These are phyloP conservation scores for Sebastes steindachneri DNA, from an alignment of 2,797 vertebrate species.

Conservation along the genomic window DNA sequence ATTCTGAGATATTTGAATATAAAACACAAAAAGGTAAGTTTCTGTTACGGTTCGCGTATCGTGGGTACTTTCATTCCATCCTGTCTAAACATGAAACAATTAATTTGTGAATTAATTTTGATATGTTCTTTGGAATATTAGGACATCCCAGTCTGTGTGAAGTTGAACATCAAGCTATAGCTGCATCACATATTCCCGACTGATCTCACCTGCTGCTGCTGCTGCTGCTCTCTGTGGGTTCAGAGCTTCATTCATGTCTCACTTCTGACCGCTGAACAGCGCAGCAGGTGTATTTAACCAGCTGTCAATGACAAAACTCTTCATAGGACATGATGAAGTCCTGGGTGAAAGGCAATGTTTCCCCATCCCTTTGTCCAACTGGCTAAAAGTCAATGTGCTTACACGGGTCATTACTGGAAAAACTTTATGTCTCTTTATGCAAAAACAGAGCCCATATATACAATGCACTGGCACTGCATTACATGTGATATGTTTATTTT, in stretches of 20 bases:
- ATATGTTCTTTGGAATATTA: background rate
- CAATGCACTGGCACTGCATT: background rate
- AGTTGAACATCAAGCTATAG: conserved; percentile 12
- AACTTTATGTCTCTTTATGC: background rate
- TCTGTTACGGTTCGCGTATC: background rate
- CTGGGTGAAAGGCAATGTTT: background rate
- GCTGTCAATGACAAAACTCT: conserved; percentile 1
- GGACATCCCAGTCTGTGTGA: conserved; percentile 6
- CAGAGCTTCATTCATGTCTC: conserved; percentile 18
- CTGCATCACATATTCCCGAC: background rate
- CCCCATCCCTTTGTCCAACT: background rate
- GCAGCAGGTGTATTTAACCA: background rate
- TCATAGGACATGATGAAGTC: background rate
- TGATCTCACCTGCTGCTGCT: conserved; percentile 4
- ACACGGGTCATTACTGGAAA: background rate
- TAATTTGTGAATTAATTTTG: background rate
- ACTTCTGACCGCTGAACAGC: conserved; percentile 2
- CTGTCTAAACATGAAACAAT: background rate
- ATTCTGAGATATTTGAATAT: conserved; percentile 93
- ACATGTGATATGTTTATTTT: background rate
- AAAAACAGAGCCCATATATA: background rate
- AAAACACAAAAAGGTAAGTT: conserved; percentile 95
- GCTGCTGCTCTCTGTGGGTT: conserved; percentile 2
- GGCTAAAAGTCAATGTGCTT: background rate
- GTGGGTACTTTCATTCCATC: background rate